Evolutionary conservation across 1,140 invertebrate genomes (phyloP).

Genomic region (Cotesia vestalis): DNA sequence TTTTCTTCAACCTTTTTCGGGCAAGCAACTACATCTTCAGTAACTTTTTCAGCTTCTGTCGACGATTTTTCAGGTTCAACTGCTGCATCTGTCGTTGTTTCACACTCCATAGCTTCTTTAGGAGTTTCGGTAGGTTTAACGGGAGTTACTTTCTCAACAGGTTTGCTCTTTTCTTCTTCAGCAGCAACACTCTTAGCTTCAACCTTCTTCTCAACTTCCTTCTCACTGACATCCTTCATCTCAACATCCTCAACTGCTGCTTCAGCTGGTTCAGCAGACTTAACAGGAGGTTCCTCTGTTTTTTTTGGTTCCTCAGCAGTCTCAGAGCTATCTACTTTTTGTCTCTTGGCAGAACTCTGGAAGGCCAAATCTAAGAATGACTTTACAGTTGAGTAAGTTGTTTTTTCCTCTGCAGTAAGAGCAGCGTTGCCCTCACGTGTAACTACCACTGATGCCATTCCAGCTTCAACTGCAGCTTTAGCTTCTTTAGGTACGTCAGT

Average conservation of each 20-base stretch:
- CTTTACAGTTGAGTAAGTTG: slow-evolving; percentile 69
- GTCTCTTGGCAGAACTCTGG: slow-evolving; percentile 56
- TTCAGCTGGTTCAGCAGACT: slow-evolving; percentile 52
- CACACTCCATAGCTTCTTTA: slow-evolving; percentile 18
- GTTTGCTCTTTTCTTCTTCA: slow-evolving; percentile 21
- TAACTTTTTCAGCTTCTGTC: slow-evolving; percentile 33
- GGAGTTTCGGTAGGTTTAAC: not conserved
- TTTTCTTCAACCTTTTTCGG: slow-evolving; percentile 2
- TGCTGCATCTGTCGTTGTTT: slow-evolving; percentile 9
- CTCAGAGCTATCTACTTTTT: slow-evolving; percentile 54
- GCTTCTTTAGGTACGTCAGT: slow-evolving; percentile 87
- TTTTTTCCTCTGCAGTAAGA: slow-evolving; percentile 70
- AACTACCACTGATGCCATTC: slow-evolving; percentile 74
- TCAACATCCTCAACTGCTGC: slow-evolving; percentile 53
- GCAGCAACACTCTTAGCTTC: slow-evolving; percentile 28
- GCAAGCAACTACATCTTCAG: too few species aligned
- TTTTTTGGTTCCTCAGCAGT: slow-evolving; percentile 43
- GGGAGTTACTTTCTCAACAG: not conserved
- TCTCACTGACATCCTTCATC: slow-evolving; percentile 43
- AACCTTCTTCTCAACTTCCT: slow-evolving; percentile 36
- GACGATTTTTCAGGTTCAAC: slow-evolving; percentile 18
- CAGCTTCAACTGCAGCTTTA: slow-evolving; percentile 79
- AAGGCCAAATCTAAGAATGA: slow-evolving; percentile 67
- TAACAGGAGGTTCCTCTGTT: slow-evolving; percentile 21
- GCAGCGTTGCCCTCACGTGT: slow-evolving; percentile 80